Conservation (phyloP, 2,888 invertebrate genomes). For the Erynnis tages region DNA sequence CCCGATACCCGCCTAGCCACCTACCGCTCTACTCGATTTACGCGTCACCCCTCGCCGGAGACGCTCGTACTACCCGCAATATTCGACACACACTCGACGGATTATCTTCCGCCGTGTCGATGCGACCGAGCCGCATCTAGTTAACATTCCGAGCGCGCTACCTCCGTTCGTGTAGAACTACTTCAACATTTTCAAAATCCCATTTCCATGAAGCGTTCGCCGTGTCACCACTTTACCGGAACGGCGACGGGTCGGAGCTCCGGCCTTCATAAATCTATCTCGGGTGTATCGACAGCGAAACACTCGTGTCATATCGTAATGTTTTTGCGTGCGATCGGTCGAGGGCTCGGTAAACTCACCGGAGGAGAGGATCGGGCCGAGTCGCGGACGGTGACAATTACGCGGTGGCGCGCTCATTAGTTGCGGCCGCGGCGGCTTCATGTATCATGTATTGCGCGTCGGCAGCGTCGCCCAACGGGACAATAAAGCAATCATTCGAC, state of each 20-base stretch:
- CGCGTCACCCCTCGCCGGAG: slow-evolving; percentile 50
- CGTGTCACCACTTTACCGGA: slow-evolving; percentile 26
- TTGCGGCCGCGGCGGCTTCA: slow-evolving; percentile 63
- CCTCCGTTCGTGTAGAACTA: slow-evolving; percentile 22
- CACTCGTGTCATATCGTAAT: slow-evolving; percentile 49
- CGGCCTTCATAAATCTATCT: slow-evolving; percentile 7
- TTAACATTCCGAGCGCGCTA: slow-evolving; percentile 21
- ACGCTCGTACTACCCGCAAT: slow-evolving; percentile 52
- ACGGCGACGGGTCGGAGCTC: slow-evolving; percentile 13
- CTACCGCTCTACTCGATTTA: slow-evolving; percentile 61
- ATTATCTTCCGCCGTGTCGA: slow-evolving; percentile 41
- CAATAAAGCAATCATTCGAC: slow-evolving; percentile 79
- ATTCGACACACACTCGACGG: slow-evolving; percentile 48
- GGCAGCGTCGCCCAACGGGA: slow-evolving; percentile 54
- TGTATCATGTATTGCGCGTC: slow-evolving; percentile 77
- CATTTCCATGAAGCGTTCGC: slow-evolving; percentile 18
- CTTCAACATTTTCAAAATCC: slow-evolving; percentile 19
- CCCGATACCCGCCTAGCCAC: slow-evolving; percentile 58
- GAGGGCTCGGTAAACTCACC: slow-evolving; percentile 36
- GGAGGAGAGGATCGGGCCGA: slow-evolving; percentile 32
- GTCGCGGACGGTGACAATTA: slow-evolving; percentile 63
- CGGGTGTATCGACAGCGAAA: background rate
- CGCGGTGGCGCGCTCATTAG: slow-evolving; percentile 71
- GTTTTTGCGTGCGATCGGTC: slow-evolving; percentile 57
- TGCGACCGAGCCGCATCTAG: slow-evolving; percentile 32